Percentiles rank a stretch among this genome's conserved stretches.
phyloP scores from a whole-genome alignment of 2,797 vertebrate genomes.

The Tokudaia muenninki region DNA sequence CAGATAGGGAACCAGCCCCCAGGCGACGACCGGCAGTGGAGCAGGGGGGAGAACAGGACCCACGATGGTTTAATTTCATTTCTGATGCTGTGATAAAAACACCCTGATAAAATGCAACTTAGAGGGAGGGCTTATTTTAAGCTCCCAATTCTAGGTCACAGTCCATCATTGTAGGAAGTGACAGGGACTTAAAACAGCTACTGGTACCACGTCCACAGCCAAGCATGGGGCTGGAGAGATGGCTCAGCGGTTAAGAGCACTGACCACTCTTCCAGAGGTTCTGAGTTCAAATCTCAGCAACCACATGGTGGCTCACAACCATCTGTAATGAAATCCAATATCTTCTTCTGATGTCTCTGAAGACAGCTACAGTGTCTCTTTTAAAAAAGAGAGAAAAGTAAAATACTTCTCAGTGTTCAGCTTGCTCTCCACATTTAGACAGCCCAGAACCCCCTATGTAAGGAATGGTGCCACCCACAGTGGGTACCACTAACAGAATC shows the following conservation, averaged over 20 bases:
- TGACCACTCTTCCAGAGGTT: not conserved
- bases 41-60: not conserved
- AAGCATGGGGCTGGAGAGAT: not conserved
- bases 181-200: not conserved
- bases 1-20: not conserved
- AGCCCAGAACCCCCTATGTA: not conserved
- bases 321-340: not conserved
- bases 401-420: not conserved
- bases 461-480: not conserved
- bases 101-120: not conserved
- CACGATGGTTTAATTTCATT: not conserved
- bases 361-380: not conserved
- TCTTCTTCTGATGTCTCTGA: not conserved
- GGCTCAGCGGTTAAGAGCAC: not conserved
- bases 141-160: not conserved
- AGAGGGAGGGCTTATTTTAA: not conserved
- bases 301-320: not conserved
- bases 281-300: not conserved
- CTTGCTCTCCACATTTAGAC: not conserved
- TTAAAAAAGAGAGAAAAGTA: not conserved
- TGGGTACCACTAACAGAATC: not conserved
- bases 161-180: not conserved
- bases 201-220: no score
- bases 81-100: not conserved
- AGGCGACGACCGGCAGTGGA: not conserved